Conservation (phyloP, 2,888 invertebrate genomes). For the Pseudococcus viburni region DNA sequence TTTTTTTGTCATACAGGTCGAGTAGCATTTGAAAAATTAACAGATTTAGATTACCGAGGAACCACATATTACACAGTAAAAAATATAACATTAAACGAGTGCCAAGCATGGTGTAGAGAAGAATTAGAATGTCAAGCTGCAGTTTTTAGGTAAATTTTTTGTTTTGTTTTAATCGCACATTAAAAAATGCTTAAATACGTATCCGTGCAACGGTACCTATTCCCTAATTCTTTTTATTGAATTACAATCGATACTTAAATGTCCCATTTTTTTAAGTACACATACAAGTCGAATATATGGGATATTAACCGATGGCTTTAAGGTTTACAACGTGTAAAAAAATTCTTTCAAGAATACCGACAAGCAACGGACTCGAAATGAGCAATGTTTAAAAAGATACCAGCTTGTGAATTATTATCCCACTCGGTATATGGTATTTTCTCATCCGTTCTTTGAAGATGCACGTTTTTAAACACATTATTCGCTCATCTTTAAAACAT, state of each 20-base stretch:
- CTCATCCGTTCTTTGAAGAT: constrained; percentile 19
- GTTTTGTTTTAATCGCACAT: neutral
- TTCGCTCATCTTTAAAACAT: constrained; percentile 13
- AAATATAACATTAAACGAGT: constrained; percentile 92
- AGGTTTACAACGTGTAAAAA: neutral
- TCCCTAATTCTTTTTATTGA: constrained; percentile 2
- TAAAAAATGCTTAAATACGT: neutral
- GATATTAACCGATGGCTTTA: constrained; percentile 6
- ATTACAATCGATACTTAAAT: constrained; percentile 23
- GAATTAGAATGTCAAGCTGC: constrained; percentile 93
- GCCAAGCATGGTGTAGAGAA: constrained; percentile 95
- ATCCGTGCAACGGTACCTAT: neutral
- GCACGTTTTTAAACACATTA: constrained; percentile 57
- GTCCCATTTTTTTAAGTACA: neutral
- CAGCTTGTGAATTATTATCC: neutral
- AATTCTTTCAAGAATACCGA: constrained; percentile 21
- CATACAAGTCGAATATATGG: neutral
- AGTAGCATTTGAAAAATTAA: constrained; percentile 93
- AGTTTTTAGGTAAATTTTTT: constrained; percentile 78
- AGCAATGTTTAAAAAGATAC: constrained; percentile 21
- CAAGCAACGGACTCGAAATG: neutral
- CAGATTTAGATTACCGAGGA: constrained; percentile 91
- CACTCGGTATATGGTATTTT: constrained; percentile 3
- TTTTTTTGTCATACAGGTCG: constrained; percentile 76
- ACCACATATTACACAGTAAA: constrained; percentile 93